phyloP scores from a whole-genome alignment of 2,888 invertebrate genomes.

The Entomobrya proxima region DNA sequence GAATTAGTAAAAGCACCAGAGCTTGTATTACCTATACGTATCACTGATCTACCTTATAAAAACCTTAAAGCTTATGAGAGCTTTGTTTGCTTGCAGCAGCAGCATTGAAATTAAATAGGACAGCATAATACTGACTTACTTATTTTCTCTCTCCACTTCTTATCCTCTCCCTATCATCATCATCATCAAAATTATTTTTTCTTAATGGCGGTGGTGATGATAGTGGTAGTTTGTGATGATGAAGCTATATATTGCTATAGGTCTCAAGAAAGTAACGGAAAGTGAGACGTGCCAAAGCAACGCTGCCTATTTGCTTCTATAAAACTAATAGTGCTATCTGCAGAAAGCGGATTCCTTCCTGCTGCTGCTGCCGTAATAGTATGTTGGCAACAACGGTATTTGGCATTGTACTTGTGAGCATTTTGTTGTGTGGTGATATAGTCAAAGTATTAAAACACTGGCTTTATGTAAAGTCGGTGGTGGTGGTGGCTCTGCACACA shows the following conservation, averaged over 20 bases:
- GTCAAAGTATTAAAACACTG: background rate
- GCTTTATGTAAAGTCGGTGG: background rate
- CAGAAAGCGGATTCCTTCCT: background rate
- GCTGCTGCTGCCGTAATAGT: background rate
- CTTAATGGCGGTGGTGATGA: conserved; percentile 26
- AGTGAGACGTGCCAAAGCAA: too few species aligned
- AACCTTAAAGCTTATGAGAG: too few species aligned
- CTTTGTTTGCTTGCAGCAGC: too few species aligned
- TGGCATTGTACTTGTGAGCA: background rate
- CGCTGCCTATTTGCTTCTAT: too few species aligned
- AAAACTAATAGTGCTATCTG: too few species aligned
- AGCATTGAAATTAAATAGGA: conserved; percentile 40
- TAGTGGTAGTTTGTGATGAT: background rate
- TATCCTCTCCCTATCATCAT: conserved; percentile 11
- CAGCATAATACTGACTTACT: conserved; percentile 32
- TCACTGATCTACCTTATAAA: conserved; percentile 39
- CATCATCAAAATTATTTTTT: conserved; percentile 5
- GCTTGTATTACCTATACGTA: background rate
- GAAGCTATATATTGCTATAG: too few species aligned
- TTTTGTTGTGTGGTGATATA: background rate
- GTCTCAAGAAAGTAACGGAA: too few species aligned
- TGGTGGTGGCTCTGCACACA: background rate
- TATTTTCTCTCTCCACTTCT: conserved; percentile 12
- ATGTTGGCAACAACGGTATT: background rate
- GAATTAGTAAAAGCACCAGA: background rate